These are phyloP conservation scores for Laterallus jamaicensis DNA, from an alignment of 2,113 vertebrate species.

Conservation along the genomic window DNA sequence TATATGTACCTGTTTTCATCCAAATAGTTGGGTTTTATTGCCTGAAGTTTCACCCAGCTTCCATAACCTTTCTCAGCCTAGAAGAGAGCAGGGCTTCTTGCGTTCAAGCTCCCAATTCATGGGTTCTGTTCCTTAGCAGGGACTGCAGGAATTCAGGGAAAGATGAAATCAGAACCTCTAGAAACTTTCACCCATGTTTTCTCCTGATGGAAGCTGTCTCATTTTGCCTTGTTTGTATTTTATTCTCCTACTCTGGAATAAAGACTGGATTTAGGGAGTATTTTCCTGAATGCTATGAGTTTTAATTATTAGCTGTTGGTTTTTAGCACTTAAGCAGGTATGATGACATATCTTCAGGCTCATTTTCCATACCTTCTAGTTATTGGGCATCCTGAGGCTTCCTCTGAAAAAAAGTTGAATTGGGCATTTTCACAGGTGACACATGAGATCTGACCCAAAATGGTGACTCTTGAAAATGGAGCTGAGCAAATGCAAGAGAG, in stretches of 20 bases:
- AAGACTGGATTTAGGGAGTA: not conserved
- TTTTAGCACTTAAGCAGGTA: not conserved
- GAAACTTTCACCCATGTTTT: not conserved
- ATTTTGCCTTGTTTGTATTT: not conserved
- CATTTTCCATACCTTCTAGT: not conserved
- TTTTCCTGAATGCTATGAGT: not conserved
- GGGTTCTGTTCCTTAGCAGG: not conserved
- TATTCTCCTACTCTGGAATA: not conserved
- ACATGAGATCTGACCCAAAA: not conserved
- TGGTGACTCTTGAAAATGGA: not conserved
- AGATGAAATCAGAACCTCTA: not conserved
- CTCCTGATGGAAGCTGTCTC: not conserved
- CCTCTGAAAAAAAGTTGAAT: not conserved
- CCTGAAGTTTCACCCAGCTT: not conserved
- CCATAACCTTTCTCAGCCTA: not conserved
- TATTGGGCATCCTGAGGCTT: not conserved
- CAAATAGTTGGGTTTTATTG: not conserved
- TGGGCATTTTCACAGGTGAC: not conserved
- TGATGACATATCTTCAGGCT: not conserved
- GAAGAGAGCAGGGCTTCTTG: not conserved
- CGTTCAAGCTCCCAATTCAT: not conserved
- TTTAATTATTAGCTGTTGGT: not conserved
- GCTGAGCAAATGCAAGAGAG: not conserved
- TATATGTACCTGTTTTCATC: not conserved
- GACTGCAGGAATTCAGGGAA: not conserved